These are phyloP conservation scores for Akabosia matsudoensis DNA, from an alignment of 1,140 invertebrate species.

Conservation along the genomic window DNA sequence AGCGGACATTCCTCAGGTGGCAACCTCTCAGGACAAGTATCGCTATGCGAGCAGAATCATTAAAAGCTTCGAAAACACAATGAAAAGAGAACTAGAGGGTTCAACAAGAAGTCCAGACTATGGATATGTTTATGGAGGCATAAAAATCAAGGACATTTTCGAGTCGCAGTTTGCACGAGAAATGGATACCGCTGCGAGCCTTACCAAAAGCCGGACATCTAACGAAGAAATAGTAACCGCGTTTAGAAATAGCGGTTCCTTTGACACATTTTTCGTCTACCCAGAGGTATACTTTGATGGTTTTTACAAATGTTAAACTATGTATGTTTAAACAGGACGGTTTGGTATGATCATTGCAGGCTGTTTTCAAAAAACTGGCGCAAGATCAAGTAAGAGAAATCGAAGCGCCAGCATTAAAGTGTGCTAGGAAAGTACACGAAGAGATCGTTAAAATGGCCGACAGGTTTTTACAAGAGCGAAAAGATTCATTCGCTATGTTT, in stretches of 20 bases:
- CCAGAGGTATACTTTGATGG: not conserved
- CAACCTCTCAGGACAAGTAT: not conserved
- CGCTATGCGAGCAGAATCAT: not conserved
- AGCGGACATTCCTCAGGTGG: not conserved
- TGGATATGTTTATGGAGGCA: not conserved
- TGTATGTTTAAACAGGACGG: not conserved
- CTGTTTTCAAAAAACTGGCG: not conserved
- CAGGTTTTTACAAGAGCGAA: not conserved
- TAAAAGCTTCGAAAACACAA: not conserved
- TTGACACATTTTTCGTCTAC: not conserved
- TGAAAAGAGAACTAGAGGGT: conserved; percentile 3
- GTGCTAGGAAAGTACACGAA: not conserved
- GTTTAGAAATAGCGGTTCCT: not conserved
- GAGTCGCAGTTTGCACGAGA: not conserved
- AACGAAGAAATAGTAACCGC: not conserved
- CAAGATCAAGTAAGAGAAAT: not conserved
- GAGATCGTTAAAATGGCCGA: not conserved
- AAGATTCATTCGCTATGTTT: not conserved
- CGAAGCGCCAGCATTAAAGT: not conserved
- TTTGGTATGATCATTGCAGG: not conserved
- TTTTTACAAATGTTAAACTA: not conserved
- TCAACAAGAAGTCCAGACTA: not conserved
- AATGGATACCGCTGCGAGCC: not conserved
- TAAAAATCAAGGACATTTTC: conserved; percentile 16
- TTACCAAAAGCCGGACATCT: not conserved